Conservation (phyloP, 1,140 invertebrate genomes). For the Chironomus striatipennis region DNA sequence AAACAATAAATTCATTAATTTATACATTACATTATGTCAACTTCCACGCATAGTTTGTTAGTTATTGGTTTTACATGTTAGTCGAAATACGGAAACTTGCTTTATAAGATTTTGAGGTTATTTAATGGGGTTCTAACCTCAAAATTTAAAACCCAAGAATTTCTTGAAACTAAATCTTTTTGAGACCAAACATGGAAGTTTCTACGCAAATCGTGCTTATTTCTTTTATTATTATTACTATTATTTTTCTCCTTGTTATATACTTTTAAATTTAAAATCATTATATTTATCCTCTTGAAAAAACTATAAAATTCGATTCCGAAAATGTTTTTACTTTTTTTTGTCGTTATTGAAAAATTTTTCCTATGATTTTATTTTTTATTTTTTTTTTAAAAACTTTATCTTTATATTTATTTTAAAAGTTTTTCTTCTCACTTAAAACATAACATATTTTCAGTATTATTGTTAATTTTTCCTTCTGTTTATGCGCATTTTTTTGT, state of each 20-base stretch:
- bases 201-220: too few species aligned
- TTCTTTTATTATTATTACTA: too few species aligned
- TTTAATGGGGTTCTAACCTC: too few species aligned
- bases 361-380: background rate
- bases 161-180: too few species aligned
- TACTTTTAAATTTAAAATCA: background rate
- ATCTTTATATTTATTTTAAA: background rate
- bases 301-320: slow-evolving; percentile 8
- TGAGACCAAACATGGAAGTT: too few species aligned
- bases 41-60: too few species aligned
- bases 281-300: background rate
- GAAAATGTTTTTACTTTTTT: background rate
- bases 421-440: background rate
- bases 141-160: too few species aligned
- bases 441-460: background rate
- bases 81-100: too few species aligned
- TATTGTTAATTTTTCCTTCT: background rate
- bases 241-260: background rate
- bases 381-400: background rate
- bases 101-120: too few species aligned
- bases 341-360: background rate
- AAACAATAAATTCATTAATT: background rate
- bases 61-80: too few species aligned
- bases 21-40: background rate
- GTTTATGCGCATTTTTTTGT: background rate